Percentiles rank a stretch among this genome's conserved stretches.
Evolutionary conservation across 23 tunicate species (phyloP).

Genomic region (Halocynthia roretzi): DNA sequence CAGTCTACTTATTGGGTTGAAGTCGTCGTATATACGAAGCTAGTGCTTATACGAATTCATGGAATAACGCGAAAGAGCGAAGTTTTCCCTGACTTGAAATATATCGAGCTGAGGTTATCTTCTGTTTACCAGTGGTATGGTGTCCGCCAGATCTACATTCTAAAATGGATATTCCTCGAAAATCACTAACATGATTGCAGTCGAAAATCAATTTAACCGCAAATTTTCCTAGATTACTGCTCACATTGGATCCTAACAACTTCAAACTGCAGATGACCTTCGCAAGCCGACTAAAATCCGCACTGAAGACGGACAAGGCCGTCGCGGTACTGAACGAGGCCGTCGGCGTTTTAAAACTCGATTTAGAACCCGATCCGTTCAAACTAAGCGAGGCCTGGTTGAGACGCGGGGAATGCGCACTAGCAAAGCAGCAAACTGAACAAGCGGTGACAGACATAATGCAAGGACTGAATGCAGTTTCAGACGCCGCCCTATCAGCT

Average conservation of each 20-base stretch:
- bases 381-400: slow-evolving; percentile 45
- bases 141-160: no score
- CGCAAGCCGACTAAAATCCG: slow-evolving; percentile 41
- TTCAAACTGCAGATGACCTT: slow-evolving; percentile 77
- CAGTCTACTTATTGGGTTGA: no score
- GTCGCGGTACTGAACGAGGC: slow-evolving; percentile 42
- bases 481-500: not conserved
- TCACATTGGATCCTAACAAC: slow-evolving; percentile 56
- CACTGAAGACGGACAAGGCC: slow-evolving; percentile 50
- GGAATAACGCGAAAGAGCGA: no score
- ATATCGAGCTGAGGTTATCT: no score
- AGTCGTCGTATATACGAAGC: no score
- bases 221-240: slow-evolving; percentile 36
- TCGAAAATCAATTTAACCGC: no score
- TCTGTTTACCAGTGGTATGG: no score
- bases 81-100: not conserved
- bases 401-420: slow-evolving; percentile 27
- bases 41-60: no score
- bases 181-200: no score
- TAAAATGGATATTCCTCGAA: no score
- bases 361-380: slow-evolving; percentile 19
- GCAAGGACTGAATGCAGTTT: slow-evolving; percentile 45
- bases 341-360: slow-evolving; percentile 30
- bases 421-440: slow-evolving; percentile 49
- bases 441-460: slow-evolving; percentile 43